These are phyloP conservation scores for Jacana jacana DNA, from an alignment of 2,113 vertebrate species.

Conservation along the genomic window DNA sequence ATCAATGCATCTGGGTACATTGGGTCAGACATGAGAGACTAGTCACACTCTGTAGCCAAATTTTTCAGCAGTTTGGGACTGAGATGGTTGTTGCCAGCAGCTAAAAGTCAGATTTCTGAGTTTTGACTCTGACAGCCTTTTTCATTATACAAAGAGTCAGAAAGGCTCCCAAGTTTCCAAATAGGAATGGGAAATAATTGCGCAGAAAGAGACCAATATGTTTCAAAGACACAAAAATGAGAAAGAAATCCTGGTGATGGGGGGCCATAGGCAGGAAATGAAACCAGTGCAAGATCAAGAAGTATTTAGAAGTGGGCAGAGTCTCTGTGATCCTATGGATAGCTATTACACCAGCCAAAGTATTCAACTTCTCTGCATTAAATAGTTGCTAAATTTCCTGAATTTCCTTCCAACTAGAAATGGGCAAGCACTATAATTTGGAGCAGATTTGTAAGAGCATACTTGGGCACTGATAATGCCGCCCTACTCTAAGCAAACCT, in stretches of 20 bases:
- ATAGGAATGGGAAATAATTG: not conserved
- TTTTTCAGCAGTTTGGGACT: not conserved
- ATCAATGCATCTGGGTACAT: slow-evolving; percentile 25
- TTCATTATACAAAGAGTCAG: not conserved
- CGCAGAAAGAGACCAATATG: not conserved
- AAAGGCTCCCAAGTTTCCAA: not conserved
- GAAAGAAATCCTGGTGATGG: not conserved
- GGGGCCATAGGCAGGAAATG: not conserved
- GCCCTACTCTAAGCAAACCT: not conserved
- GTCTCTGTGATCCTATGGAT: not conserved
- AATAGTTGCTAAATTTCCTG: not conserved
- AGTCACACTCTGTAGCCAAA: slow-evolving; percentile 1
- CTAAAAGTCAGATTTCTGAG: not conserved
- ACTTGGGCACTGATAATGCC: not conserved
- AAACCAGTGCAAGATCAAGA: not conserved
- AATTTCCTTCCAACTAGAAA: not conserved
- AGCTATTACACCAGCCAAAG: not conserved
- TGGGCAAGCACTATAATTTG: not conserved
- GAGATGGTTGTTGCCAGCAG: not conserved
- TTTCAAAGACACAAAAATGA: not conserved
- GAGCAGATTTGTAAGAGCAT: not conserved
- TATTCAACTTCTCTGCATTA: not conserved
- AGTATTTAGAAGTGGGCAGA: not conserved
- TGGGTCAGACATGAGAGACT: not conserved
- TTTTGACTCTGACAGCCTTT: not conserved